Conservation (phyloP, 1,140 invertebrate genomes). For the Cydia amplana region DNA sequence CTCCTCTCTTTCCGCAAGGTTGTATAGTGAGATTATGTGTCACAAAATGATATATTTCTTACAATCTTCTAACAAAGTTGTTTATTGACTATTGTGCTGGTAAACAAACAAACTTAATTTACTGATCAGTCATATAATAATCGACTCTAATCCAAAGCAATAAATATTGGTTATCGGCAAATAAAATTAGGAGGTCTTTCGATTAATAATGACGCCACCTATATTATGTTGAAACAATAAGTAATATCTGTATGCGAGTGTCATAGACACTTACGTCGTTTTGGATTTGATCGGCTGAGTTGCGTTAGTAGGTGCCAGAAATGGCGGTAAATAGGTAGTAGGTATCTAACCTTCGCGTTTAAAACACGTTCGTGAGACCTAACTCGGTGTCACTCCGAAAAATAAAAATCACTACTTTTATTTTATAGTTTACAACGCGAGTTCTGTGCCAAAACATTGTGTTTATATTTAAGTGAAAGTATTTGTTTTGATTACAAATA, state of each 20-base stretch:
- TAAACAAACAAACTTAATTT: conserved; percentile 17
- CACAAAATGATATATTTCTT: conserved; percentile 5
- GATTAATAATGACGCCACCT: conserved; percentile 7
- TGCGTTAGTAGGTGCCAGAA: conserved; percentile 34
- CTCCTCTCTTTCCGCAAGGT: not conserved
- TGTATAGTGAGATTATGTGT: not conserved
- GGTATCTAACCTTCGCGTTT: conserved; percentile 34
- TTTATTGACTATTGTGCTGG: not conserved
- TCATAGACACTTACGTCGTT: not conserved
- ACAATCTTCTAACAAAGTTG: not conserved
- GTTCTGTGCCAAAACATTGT: not conserved
- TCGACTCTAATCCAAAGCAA: not conserved
- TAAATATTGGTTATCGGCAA: not conserved
- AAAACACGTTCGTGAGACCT: conserved; percentile 25
- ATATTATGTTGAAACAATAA: not conserved
- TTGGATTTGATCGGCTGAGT: not conserved
- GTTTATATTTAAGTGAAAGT: not conserved
- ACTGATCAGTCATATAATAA: not conserved
- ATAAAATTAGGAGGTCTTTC: conserved; percentile 9
- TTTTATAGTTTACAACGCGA: not conserved
- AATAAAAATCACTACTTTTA: conserved; percentile 7
- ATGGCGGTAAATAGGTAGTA: conserved; percentile 40
- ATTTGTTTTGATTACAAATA: not conserved
- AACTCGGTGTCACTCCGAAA: not conserved
- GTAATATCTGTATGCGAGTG: not conserved